Percentiles rank a stretch among this genome's conserved stretches.
phyloP scores from a whole-genome alignment of 1,140 invertebrate species.

The Drosophila aff. region DNA sequence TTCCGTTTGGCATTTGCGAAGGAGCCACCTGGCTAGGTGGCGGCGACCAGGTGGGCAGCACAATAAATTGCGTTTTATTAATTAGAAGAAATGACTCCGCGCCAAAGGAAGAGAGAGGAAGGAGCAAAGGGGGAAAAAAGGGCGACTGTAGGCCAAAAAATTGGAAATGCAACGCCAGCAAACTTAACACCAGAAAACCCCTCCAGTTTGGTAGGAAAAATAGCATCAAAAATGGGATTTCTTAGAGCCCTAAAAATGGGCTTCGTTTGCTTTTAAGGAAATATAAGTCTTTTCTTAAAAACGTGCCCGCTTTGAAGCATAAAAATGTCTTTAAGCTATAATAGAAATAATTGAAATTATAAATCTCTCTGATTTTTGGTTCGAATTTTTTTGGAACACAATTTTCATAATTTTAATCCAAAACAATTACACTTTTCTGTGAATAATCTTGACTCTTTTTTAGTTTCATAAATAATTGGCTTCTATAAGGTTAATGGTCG shows the following conservation, averaged over 20 bases:
- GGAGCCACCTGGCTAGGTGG: conserved; percentile 58
- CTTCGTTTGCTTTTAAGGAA: neutral
- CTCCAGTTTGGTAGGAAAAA: neutral
- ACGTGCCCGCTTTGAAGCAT: neutral
- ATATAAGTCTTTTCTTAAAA: neutral
- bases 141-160: neutral
- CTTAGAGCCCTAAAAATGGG: neutral
- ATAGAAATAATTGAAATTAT: neutral
- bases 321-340: neutral
- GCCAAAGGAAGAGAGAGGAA: neutral
- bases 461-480: neutral
- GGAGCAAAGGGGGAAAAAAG: neutral
- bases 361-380: neutral
- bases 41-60: conserved; percentile 23
- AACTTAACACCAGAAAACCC: conserved; percentile 17
- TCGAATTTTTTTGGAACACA: no score
- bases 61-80: conserved; percentile 76
- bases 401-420: neutral
- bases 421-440: neutral
- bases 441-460: neutral
- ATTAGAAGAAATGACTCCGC: conserved; percentile 56
- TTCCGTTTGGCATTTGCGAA: conserved; percentile 49
- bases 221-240: neutral
- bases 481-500: conserved; percentile 23
- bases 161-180: conserved; percentile 18